Conservation (phyloP, 2,888 invertebrate genomes). For the Stratiomys singularior region DNA sequence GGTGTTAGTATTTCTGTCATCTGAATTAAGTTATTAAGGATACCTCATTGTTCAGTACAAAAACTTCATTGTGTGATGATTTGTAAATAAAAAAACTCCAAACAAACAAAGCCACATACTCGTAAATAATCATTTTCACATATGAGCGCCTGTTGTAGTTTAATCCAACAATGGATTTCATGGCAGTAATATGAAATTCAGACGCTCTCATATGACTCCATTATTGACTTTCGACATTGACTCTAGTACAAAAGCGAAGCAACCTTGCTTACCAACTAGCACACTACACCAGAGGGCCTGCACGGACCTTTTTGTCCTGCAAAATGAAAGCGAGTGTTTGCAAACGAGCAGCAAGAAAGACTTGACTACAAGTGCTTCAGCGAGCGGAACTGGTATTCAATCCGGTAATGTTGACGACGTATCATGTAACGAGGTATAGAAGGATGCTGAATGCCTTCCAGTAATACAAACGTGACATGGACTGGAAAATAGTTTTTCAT, state of each 20-base stretch:
- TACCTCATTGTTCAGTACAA: too few species aligned
- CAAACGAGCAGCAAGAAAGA: not conserved
- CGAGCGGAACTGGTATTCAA: not conserved
- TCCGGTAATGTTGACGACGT: slow-evolving; percentile 12
- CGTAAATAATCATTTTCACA: too few species aligned
- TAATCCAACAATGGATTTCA: too few species aligned
- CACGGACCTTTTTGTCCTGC: slow-evolving; percentile 19
- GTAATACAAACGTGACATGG: slow-evolving; percentile 42
- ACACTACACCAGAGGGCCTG: not conserved
- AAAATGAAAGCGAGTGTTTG: slow-evolving; percentile 27
- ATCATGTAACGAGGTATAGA: slow-evolving; percentile 20
- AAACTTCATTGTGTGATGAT: too few species aligned
- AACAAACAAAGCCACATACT: too few species aligned
- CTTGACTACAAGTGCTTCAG: slow-evolving; percentile 8
- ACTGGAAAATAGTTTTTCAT: slow-evolving; percentile 37
- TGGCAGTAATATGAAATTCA: too few species aligned
- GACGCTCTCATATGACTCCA: not conserved
- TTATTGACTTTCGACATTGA: not conserved
- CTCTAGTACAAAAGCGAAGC: not conserved
- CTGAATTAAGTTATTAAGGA: too few species aligned
- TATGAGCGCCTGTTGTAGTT: too few species aligned
- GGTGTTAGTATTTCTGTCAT: too few species aligned
- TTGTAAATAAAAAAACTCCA: too few species aligned
- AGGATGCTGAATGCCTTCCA: slow-evolving; percentile 43
- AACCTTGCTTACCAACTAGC: not conserved